Evolutionary conservation across 1,140 invertebrate species (phyloP), one percentile per base, ranked within the genome.

Genomic region (Solenopsis fugax): DNA sequence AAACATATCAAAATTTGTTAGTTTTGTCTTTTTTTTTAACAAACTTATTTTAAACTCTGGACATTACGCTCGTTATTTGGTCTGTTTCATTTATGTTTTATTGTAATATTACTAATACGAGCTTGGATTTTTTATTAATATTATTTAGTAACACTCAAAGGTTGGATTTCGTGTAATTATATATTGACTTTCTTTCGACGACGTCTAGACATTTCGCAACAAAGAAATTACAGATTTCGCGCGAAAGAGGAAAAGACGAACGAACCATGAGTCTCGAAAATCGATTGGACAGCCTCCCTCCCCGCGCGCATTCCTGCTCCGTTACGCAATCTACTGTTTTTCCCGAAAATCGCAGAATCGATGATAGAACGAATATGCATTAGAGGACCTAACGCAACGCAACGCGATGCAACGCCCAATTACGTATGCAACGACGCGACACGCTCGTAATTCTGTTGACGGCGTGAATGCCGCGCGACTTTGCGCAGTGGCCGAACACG

Each of bases 391-490:
- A 29, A 29, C 29, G 50, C 13, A 18, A 82, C 48, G 21, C 37
- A 41, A 72, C 2, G 37, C 34, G 34, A 67, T 29, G 60, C 62
- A 65, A 80, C 48, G 62, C 21, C 6, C 77, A 65, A 81, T 81
- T 81, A 81, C 78, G 65, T 71, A 71, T 81, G 78, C 75, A 69
- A 48, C 64, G 50, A 69, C 50, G 77, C 78, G 78, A 81, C 64
- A 69, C 50, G 62, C 34, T 21, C 64, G 50, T 58, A 54, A 71
- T 71, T 71, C 50, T 48, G 50, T 29, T 58, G 58, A 18, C 41
- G 58, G 37, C 50, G 50, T 16, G 64, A 56, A 81, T 54, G 34
- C 64, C 34, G 77, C 16, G 45, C 24, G 56, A 73, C 67, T 73
- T 82, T 82, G 7, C 65, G 37, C 21, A 1, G 29, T 29, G 45